Evolutionary conservation across 1,140 invertebrate genomes (phyloP).

Genomic region (Euura saliciscinereae): DNA sequence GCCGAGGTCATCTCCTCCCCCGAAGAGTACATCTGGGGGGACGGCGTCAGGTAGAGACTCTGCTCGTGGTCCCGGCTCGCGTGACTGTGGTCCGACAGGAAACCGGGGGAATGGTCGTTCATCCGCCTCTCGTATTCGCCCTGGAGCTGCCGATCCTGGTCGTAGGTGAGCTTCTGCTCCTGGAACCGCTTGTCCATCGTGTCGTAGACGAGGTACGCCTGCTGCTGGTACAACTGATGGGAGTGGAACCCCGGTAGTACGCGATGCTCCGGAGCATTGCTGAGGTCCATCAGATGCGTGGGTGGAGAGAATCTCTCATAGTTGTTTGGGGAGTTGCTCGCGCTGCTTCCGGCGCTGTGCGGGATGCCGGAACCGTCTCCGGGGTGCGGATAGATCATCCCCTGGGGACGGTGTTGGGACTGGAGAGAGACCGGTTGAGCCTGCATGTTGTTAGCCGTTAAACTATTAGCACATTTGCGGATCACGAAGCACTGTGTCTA

Average conservation of each 20-base stretch:
- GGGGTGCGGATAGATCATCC: slow-evolving; percentile 26
- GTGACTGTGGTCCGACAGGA: slow-evolving; percentile 33
- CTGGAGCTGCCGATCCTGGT: slow-evolving; percentile 19
- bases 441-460: slow-evolving; percentile 27
- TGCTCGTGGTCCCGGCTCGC: slow-evolving; percentile 34
- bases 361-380: slow-evolving; percentile 36
- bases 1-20: slow-evolving; percentile 25
- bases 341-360: slow-evolving; percentile 44
- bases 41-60: slow-evolving; percentile 32
- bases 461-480: too few species aligned
- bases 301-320: slow-evolving; percentile 43
- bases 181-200: slow-evolving; percentile 32
- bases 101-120: slow-evolving; percentile 33
- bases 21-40: slow-evolving; percentile 36
- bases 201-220: slow-evolving; percentile 32
- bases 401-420: slow-evolving; percentile 21
- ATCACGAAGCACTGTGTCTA: too few species aligned
- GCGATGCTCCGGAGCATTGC: slow-evolving; percentile 31
- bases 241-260: slow-evolving; percentile 28
- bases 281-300: slow-evolving; percentile 48
- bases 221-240: slow-evolving; percentile 27
- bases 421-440: slow-evolving; percentile 25
- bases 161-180: slow-evolving; percentile 22
- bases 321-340: slow-evolving; percentile 44
- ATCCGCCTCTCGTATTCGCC: slow-evolving; percentile 33